phyloP scores from a whole-genome alignment of 1,140 invertebrate species.

The Sarcophaga peregrina region DNA sequence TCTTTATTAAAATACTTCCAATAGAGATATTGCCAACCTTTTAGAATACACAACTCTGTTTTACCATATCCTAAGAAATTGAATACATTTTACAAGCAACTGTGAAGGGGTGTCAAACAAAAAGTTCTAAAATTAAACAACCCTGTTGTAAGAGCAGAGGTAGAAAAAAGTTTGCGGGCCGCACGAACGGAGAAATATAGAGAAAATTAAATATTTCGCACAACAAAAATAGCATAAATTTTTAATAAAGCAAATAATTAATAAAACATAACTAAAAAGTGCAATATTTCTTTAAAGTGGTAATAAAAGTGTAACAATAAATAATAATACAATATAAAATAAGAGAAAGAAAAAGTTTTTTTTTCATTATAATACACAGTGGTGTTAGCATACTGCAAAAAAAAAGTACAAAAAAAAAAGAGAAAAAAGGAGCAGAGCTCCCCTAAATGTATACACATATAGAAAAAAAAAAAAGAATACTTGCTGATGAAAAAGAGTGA shows the following conservation, averaged over 20 bases:
- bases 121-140: neutral
- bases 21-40: too few species aligned
- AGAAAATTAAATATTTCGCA: constrained; percentile 26
- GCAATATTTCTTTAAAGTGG: constrained; percentile 37
- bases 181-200: constrained; percentile 32
- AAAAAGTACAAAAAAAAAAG: neutral
- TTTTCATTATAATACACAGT: neutral
- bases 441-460: constrained; percentile 27
- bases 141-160: neutral
- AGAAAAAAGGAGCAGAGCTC: constrained; percentile 28
- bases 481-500: neutral
- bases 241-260: constrained; percentile 34
- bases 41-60: too few species aligned
- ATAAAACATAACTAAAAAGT: constrained; percentile 40
- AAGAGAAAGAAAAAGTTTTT: constrained; percentile 31
- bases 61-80: too few species aligned
- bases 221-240: constrained; percentile 38
- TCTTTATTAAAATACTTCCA: too few species aligned
- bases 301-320: constrained; percentile 42
- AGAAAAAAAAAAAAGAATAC: neutral
- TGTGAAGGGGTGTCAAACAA: neutral
- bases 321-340: neutral
- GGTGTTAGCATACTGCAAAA: constrained; percentile 39
- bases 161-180: constrained; percentile 31
- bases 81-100: neutral